phyloP scores from a whole-genome alignment of 2,888 invertebrate species.

The Brachypterus glaber region DNA sequence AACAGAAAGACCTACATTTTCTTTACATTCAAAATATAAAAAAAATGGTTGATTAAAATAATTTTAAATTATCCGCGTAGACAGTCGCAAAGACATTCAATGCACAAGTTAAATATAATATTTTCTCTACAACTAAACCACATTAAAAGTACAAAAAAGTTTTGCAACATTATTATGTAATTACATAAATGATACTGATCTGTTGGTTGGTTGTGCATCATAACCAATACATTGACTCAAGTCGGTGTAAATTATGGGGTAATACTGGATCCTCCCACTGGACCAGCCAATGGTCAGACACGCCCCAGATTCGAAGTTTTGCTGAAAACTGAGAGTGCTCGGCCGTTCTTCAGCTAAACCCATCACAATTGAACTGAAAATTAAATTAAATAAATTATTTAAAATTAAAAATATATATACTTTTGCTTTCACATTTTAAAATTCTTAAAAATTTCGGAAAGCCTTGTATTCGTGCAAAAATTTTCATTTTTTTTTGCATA shows the following conservation, averaged over 20 bases:
- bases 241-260: conserved; percentile 54
- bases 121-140: too few species aligned
- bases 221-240: conserved; percentile 19
- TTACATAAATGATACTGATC: too few species aligned
- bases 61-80: too few species aligned
- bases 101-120: too few species aligned
- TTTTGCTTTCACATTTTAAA: background rate
- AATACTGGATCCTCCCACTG: conserved; percentile 70
- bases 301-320: conserved; percentile 61
- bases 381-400: conserved; percentile 18
- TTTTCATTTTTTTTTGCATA: background rate
- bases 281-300: conserved; percentile 81
- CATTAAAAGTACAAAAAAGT: too few species aligned
- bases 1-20: too few species aligned
- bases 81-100: too few species aligned
- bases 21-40: too few species aligned
- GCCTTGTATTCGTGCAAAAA: too few species aligned
- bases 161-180: too few species aligned
- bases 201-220: too few species aligned
- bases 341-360: conserved; percentile 68
- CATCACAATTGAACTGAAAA: conserved; percentile 57
- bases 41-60: too few species aligned
- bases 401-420: conserved; percentile 3
- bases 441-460: background rate
- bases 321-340: conserved; percentile 69